phyloP scores from a whole-genome alignment of 1,140 invertebrate genomes.

The Caenorhabditis inopinata region DNA sequence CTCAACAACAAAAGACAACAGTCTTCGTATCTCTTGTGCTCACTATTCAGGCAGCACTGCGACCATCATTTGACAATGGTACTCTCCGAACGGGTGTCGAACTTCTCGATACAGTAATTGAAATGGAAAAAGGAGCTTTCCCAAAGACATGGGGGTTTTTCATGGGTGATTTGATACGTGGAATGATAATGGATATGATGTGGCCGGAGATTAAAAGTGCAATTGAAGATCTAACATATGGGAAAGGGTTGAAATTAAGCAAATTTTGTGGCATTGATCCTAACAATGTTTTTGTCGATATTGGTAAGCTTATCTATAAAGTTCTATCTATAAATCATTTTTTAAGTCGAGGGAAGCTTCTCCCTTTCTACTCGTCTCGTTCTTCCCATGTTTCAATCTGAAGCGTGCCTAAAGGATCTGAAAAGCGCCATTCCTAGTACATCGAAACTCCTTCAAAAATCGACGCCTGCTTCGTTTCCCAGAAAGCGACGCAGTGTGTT shows the following conservation, averaged over 20 bases:
- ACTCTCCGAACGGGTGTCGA: slow-evolving; percentile 60
- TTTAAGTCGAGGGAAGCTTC: slow-evolving; percentile 52
- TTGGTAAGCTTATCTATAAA: not conserved
- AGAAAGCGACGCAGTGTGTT: not conserved
- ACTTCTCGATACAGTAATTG: slow-evolving; percentile 58
- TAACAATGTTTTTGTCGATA: slow-evolving; percentile 34
- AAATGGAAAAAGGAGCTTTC: slow-evolving; percentile 62
- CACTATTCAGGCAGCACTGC: slow-evolving; percentile 53
- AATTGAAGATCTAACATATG: slow-evolving; percentile 59
- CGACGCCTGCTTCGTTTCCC: not conserved
- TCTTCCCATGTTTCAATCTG: slow-evolving; percentile 49
- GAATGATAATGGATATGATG: slow-evolving; percentile 64
- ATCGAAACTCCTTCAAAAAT: slow-evolving; percentile 49
- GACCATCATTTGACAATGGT: slow-evolving; percentile 60
- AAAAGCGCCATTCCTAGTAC: slow-evolving; percentile 60
- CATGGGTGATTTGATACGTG: slow-evolving; percentile 62
- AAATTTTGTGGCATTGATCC: slow-evolving; percentile 61
- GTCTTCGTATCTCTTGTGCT: slow-evolving; percentile 60
- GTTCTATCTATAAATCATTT: not conserved
- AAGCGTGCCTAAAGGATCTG: slow-evolving; percentile 55
- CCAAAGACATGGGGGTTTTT: slow-evolving; percentile 57
- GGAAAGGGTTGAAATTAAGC: slow-evolving; percentile 57
- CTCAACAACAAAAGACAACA: slow-evolving; percentile 52
- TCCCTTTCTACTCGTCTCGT: slow-evolving; percentile 55
- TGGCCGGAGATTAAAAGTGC: slow-evolving; percentile 62